These are phyloP conservation scores for Athalia cordata DNA, from an alignment of 2,888 invertebrate genomes.

Conservation along the genomic window DNA sequence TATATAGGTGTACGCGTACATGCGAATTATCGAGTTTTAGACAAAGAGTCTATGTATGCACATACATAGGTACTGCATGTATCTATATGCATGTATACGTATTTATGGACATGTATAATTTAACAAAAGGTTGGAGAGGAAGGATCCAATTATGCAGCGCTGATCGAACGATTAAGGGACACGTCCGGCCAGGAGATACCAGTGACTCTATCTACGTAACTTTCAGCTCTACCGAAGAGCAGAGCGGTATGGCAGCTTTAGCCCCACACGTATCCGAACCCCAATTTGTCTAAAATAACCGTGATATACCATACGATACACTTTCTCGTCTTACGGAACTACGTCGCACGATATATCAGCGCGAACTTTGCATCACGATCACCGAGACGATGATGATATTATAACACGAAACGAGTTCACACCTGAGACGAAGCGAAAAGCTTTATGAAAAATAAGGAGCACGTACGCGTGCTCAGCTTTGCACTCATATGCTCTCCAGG, in stretches of 20 bases:
- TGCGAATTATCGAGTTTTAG: too few species aligned
- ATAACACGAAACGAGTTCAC: conserved; percentile 13
- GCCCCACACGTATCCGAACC: conserved; percentile 3
- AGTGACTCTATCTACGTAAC: conserved; percentile 18
- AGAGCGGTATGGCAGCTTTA: neutral
- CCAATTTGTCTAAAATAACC: conserved; percentile 39
- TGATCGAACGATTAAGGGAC: conserved; percentile 36
- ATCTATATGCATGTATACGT: too few species aligned
- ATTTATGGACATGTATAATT: too few species aligned
- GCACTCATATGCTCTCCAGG: too few species aligned
- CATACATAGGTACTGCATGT: too few species aligned
- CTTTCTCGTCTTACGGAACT: conserved; percentile 11
- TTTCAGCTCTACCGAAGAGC: neutral
- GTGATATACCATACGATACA: conserved; percentile 15
- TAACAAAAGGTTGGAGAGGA: conserved; percentile 19
- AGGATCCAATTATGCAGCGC: conserved; percentile 36
- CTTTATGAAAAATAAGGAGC: neutral
- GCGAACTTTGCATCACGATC: conserved; percentile 11
- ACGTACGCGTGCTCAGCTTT: too few species aligned
- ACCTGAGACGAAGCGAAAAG: conserved; percentile 11
- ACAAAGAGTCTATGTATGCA: too few species aligned
- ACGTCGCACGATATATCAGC: conserved; percentile 6
- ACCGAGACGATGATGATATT: conserved; percentile 6
- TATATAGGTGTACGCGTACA: too few species aligned
- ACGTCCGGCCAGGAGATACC: conserved; percentile 25